These are phyloP conservation scores for Acanthaster planci DNA, from an alignment of 35 echinoderm and acorn worm genomes.

Conservation along the genomic window DNA sequence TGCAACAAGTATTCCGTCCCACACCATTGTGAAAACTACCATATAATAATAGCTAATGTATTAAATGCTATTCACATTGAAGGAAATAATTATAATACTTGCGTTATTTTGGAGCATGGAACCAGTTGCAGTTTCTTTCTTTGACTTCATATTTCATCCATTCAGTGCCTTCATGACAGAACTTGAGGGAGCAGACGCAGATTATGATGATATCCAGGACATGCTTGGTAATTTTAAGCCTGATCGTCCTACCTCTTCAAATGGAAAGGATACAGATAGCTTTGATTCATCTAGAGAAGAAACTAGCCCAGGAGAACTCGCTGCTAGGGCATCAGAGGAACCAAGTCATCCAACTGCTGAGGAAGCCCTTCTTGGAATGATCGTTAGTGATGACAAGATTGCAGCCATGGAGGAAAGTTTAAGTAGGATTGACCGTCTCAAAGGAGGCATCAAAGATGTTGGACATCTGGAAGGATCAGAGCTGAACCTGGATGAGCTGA, in stretches of 20 bases:
- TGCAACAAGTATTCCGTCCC: no score
- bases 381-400: constrained; percentile 21
- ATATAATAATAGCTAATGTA: no score
- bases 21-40: no score
- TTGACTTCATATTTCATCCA: no score
- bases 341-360: background rate
- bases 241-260: background rate
- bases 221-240: constrained; percentile 6
- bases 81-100: no score
- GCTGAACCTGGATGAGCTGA: constrained; percentile 32
- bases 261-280: no score
- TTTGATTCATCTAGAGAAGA: background rate
- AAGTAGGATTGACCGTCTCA: constrained; percentile 10
- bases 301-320: background rate
- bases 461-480: constrained; percentile 57
- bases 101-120: no score
- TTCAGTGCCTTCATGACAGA: constrained; percentile 21
- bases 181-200: background rate
- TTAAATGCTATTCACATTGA: no score
- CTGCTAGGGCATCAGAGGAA: background rate
- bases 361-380: constrained; percentile 11
- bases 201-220: background rate
- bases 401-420: constrained; percentile 36
- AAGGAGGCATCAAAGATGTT: constrained; percentile 43
- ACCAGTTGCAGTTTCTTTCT: background rate